phyloP scores from a whole-genome alignment of 1,140 invertebrate genomes.

The Gryon sp. region DNA sequence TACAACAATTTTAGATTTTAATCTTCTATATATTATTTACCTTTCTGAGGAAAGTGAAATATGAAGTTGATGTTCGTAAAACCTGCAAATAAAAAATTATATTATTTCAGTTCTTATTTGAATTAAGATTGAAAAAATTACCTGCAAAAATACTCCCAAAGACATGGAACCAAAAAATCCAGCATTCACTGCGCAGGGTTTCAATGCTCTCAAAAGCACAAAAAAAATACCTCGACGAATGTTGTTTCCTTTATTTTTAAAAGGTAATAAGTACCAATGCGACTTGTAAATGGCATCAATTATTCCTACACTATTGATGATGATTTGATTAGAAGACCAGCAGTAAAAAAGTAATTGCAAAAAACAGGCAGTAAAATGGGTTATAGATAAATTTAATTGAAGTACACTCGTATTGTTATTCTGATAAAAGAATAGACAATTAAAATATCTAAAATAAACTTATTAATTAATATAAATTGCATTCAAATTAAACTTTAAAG shows the following conservation, averaged over 20 bases:
- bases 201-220: constrained; percentile 49
- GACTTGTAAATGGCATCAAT: constrained; percentile 50
- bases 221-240: constrained; percentile 37
- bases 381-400: constrained; percentile 21
- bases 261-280: constrained; percentile 53
- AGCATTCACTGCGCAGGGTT: constrained; percentile 59
- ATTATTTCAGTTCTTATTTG: too few species aligned
- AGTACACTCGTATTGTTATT: not conserved
- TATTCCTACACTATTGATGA: constrained; percentile 50
- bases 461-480: not conserved
- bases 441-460: not conserved
- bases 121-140: too few species aligned
- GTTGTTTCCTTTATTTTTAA: constrained; percentile 32
- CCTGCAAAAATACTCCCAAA: constrained; percentile 51
- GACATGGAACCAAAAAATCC: constrained; percentile 65
- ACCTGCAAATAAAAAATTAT: too few species aligned
- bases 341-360: constrained; percentile 56
- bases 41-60: too few species aligned
- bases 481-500: too few species aligned
- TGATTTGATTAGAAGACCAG: constrained; percentile 62
- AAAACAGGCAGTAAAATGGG: constrained; percentile 33
- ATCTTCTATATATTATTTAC: too few species aligned
- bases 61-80: too few species aligned
- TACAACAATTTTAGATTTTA: too few species aligned
- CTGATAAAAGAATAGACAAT: constrained; percentile 16